phyloP scores from a whole-genome alignment of 2,888 invertebrate genomes.

The Salticus scenicus region DNA sequence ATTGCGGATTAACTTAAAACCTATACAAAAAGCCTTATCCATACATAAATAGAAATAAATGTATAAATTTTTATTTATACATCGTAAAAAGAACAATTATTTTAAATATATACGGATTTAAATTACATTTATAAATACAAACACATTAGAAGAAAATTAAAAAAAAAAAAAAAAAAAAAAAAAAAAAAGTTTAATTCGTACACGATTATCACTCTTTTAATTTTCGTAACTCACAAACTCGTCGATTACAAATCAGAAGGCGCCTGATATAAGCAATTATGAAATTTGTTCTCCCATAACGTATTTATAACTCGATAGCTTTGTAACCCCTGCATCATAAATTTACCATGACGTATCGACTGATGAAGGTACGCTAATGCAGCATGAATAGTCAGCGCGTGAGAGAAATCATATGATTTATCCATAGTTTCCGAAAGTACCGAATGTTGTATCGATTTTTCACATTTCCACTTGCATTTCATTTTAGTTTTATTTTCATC shows the following conservation, averaged over 20 bases:
- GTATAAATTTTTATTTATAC: too few species aligned
- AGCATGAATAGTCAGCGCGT: constrained; percentile 63
- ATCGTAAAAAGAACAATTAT: too few species aligned
- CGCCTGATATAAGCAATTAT: constrained; percentile 38
- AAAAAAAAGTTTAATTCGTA: too few species aligned
- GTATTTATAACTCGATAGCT: constrained; percentile 68
- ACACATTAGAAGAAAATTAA: too few species aligned
- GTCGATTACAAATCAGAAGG: constrained; percentile 16
- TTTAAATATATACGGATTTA: too few species aligned
- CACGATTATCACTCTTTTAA: too few species aligned
- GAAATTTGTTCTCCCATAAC: constrained; percentile 57
- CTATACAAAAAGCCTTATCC: too few species aligned
- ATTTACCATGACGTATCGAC: constrained; percentile 62
- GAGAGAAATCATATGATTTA: constrained; percentile 62
- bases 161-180: too few species aligned
- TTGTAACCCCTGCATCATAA: constrained; percentile 61
- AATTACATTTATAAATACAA: too few species aligned
- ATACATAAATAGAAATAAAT: too few species aligned
- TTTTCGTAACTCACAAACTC: background rate
- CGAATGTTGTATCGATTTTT: constrained; percentile 56
- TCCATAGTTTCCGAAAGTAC: constrained; percentile 41
- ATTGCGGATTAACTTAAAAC: too few species aligned
- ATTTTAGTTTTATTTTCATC: constrained; percentile 9
- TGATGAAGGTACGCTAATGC: constrained; percentile 47
- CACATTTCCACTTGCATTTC: constrained; percentile 36